These are phyloP conservation scores for Gambusia affinis DNA, from an alignment of 2,113 vertebrate species.

Conservation along the genomic window DNA sequence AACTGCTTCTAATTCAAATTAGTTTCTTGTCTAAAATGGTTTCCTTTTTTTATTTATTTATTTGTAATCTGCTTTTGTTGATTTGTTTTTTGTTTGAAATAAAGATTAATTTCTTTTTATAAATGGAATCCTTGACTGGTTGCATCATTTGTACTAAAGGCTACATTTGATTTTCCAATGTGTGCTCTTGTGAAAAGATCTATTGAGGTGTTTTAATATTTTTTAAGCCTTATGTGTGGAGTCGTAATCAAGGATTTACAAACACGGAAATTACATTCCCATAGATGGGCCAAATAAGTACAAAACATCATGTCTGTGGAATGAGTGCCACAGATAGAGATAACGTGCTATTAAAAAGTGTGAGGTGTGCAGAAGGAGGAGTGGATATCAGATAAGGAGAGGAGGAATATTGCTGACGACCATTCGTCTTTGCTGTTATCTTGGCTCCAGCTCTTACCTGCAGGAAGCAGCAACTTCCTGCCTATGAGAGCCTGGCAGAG, in stretches of 20 bases:
- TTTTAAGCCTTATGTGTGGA: too few relatives aligned
- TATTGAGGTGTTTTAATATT: too few relatives aligned
- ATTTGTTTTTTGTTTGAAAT: too few relatives aligned
- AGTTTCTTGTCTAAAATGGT: too few relatives aligned
- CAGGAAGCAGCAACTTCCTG: constrained; percentile 54
- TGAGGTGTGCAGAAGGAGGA: constrained; percentile 1
- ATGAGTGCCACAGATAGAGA: not conserved
- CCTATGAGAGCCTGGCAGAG: constrained; percentile 58
- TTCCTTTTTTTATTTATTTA: too few relatives aligned
- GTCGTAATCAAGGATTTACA: not conserved
- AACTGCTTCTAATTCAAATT: too few relatives aligned
- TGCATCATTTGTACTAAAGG: too few relatives aligned
- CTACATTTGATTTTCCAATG: too few relatives aligned
- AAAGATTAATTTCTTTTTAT: too few relatives aligned
- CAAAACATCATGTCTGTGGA: not conserved
- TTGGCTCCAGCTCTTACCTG: not conserved
- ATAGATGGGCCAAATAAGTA: not conserved
- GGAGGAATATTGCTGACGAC: constrained; percentile 24
- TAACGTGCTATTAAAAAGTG: constrained; percentile 13
- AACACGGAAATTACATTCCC: not conserved
- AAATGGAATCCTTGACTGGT: too few relatives aligned
- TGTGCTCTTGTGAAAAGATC: too few relatives aligned
- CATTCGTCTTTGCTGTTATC: constrained; percentile 43
- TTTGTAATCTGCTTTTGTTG: too few relatives aligned
- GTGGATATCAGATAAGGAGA: constrained; percentile 44